phyloP scores from a whole-genome alignment of 2,888 invertebrate species.

The Lithophane socia region DNA sequence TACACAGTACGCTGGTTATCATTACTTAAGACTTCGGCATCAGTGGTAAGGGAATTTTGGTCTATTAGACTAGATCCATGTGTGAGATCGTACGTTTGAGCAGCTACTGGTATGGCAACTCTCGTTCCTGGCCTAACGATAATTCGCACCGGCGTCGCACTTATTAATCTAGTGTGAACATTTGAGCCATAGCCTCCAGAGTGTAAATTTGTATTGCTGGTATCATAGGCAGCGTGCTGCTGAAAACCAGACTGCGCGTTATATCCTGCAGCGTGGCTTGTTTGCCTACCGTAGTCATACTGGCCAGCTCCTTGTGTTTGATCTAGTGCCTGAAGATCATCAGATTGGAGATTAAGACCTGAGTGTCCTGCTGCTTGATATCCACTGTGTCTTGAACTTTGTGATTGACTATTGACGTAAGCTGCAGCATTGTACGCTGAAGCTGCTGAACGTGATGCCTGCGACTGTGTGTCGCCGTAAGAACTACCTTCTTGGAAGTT shows the following conservation, averaged over 20 bases:
- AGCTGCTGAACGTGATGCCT: slow-evolving; percentile 67
- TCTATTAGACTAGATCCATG: slow-evolving; percentile 72
- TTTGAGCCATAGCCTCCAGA: slow-evolving; percentile 70
- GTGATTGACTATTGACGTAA: slow-evolving; percentile 67
- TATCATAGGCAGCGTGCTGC: slow-evolving; percentile 66
- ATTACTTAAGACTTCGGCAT: slow-evolving; percentile 75
- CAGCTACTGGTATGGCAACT: slow-evolving; percentile 79
- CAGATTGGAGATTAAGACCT: slow-evolving; percentile 65
- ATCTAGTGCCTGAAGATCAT: slow-evolving; percentile 71
- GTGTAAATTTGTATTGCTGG: slow-evolving; percentile 69
- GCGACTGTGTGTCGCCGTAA: slow-evolving; percentile 70
- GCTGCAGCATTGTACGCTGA: slow-evolving; percentile 60
- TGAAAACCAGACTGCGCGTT: slow-evolving; percentile 74
- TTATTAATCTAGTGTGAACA: slow-evolving; percentile 71
- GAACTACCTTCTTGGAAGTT: slow-evolving; percentile 82
- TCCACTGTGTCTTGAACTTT: slow-evolving; percentile 70
- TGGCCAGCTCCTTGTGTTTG: slow-evolving; percentile 67
- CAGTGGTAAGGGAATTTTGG: slow-evolving; percentile 76
- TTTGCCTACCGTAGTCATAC: slow-evolving; percentile 71
- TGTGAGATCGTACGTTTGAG: slow-evolving; percentile 72
- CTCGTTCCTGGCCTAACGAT: slow-evolving; percentile 80
- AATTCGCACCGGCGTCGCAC: slow-evolving; percentile 78
- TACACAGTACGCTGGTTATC: slow-evolving; percentile 65
- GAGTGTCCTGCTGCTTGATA: slow-evolving; percentile 65
- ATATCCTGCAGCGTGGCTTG: slow-evolving; percentile 70